These are phyloP conservation scores for Electrona antarctica DNA, from an alignment of 2,113 vertebrate species.

Conservation along the genomic window DNA sequence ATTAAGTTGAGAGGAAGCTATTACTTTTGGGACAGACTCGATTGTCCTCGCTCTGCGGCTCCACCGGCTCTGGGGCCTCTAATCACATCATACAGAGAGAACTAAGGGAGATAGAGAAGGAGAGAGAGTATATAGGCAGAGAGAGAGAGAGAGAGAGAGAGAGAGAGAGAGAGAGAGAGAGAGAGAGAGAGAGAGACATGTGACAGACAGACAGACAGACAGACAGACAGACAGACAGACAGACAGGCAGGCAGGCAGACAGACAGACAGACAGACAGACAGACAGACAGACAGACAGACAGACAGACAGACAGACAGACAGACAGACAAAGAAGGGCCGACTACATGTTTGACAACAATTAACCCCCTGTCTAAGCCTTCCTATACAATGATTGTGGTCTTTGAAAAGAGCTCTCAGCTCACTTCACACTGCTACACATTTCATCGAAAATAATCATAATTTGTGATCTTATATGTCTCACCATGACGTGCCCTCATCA, in stretches of 20 bases:
- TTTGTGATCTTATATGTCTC: too few relatives aligned
- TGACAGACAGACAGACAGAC: not conserved
- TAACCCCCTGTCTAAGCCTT: conserved; percentile 30
- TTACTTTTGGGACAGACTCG: conserved; percentile 65
- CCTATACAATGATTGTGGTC: not conserved
- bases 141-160: conserved; percentile 8
- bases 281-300: not conserved
- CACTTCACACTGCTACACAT: not conserved
- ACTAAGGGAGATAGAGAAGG: conserved; percentile 1
- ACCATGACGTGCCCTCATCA: too few relatives aligned
- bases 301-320: not conserved
- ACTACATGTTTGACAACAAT: conserved; percentile 37
- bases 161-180: conserved; percentile 7
- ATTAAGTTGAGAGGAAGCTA: conserved; percentile 65
- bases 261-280: not conserved
- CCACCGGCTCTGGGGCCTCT: conserved; percentile 45
- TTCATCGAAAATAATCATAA: too few relatives aligned
- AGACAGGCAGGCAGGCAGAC: too few relatives aligned
- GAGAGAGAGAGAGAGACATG: conserved; percentile 3
- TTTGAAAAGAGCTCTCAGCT: conserved; percentile 5
- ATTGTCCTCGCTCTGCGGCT: conserved; percentile 60
- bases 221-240: not conserved
- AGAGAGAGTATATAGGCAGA: not conserved
- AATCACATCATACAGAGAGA: conserved; percentile 45
- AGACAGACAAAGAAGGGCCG: not conserved